Percentiles rank a stretch among this genome's conserved stretches.
phyloP scores from a whole-genome alignment of 2,888 invertebrate species.

The Polydrusus tereticollis region DNA sequence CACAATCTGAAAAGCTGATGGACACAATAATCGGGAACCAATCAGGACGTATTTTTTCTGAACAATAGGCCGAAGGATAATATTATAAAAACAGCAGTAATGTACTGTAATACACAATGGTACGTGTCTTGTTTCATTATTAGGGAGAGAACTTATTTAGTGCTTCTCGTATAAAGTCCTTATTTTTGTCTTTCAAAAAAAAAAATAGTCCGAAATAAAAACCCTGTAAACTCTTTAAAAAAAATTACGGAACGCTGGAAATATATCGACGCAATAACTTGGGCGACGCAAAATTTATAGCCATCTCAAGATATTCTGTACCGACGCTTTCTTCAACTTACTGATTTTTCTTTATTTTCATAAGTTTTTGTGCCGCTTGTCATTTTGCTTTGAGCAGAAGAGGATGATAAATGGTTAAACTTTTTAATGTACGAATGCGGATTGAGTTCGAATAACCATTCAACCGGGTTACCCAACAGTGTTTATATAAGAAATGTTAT shows the following conservation, averaged over 20 bases:
- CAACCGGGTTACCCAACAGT: not conserved
- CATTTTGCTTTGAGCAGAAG: not conserved
- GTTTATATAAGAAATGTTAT: not conserved
- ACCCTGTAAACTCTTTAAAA: not conserved
- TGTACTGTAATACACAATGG: too few species aligned
- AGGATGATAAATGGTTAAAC: not conserved
- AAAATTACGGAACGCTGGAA: not conserved
- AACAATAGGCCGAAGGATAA: too few species aligned
- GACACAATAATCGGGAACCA: too few species aligned
- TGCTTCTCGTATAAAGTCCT: too few species aligned
- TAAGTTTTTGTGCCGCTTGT: not conserved
- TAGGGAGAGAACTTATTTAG: too few species aligned
- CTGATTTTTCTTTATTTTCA: slow-evolving; percentile 4
- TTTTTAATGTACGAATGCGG: not conserved
- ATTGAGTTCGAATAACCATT: not conserved
- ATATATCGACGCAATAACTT: not conserved
- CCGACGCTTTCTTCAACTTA: not conserved
- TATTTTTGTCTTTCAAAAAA: too few species aligned
- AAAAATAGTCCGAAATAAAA: too few species aligned
- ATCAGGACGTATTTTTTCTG: too few species aligned
- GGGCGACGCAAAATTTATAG: not conserved
- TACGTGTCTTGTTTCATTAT: too few species aligned
- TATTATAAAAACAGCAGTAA: too few species aligned
- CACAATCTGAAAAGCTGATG: too few species aligned
- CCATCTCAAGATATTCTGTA: not conserved